Evolutionary conservation across 2,797 vertebrate species (phyloP).

Genomic region (Eupleurogrammus muticus): DNA sequence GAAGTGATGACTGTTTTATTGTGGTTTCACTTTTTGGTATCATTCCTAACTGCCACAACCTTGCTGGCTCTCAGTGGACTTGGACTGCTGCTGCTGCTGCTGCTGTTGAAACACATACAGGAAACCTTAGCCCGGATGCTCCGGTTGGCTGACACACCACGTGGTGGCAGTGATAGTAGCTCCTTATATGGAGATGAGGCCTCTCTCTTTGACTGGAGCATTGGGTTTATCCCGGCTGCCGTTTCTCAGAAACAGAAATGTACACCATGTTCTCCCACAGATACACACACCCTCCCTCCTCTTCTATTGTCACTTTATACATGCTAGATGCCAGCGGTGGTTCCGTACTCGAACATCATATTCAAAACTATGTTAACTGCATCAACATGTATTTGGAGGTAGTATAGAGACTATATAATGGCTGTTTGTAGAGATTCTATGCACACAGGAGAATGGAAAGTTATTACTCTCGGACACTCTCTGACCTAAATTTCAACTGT

Average conservation of each 20-base stretch:
- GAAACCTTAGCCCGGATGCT: constrained; percentile 18
- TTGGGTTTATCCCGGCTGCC: constrained; percentile 62
- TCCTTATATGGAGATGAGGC: constrained; percentile 74
- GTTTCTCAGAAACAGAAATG: constrained; percentile 72
- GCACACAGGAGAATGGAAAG: neutral
- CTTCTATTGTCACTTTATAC: constrained; percentile 37
- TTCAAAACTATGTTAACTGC: neutral
- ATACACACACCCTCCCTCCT: constrained; percentile 23
- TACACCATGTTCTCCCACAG: constrained; percentile 68
- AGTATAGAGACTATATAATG: neutral
- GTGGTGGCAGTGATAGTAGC: constrained; percentile 64
- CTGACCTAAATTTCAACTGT: no score
- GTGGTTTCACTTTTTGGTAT: constrained; percentile 20
- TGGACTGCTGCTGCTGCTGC: constrained; percentile 27
- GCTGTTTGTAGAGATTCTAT: neutral
- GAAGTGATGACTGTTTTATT: constrained; percentile 32
- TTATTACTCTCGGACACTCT: neutral
- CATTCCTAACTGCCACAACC: constrained; percentile 19
- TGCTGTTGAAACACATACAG: constrained; percentile 31
- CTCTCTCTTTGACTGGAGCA: constrained; percentile 62
- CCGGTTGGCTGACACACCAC: constrained; percentile 57
- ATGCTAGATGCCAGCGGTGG: neutral
- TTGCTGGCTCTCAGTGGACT: constrained; percentile 34
- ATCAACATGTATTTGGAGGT: neutral
- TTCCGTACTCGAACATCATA: neutral